Base-by-base conservation (phyloP, 2,888 invertebrate genomes). In the Meteorus colon region DNA sequence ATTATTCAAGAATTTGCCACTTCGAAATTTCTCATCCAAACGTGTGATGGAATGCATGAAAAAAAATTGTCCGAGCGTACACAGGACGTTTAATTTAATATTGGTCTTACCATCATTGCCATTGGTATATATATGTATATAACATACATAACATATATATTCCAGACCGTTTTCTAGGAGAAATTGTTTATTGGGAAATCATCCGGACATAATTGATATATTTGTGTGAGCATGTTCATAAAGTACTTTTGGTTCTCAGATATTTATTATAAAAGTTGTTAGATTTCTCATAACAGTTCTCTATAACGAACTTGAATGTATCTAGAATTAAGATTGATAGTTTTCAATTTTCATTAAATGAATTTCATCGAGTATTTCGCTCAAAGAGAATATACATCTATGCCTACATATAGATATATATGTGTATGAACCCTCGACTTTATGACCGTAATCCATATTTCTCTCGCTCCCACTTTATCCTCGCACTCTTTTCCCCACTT, bases 1-100 rank as follows among this genome's bases (percentile, higher is more conserved):
- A 73, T 70, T 74, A 66, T 70, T 66, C 29, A 66, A 75, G 67
- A 77, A 74, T 70, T 67, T 59, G 34, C 24, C 59, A 60, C 45
- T 31, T 45, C 34, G 67, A 29, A 72, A 76, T 76, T 76, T 24
- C 62, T 55, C 24, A 60, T 66, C 29, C 34, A 2, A 8, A 8
- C 34, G 34, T 34, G n/a, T 24, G 24, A 24, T 24, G n/a, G 59
- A 24, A 19, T 19, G 31, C 14, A 55, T 45, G n/a, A 68, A 74
- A 74, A 45, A 19, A 31, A 62, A 27, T 45, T 31, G 29, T 29
- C 27, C 34, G 8, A 34, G 10, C 5, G 24, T 2, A 48, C 4
- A 48, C 16, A 16, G n/a, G 16, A n/a, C 2, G 4, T 16, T 16
- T n/a, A 27, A 14, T 66, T 45, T 45, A 10, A 41, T 19, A 29